A percentile compares a stretch with the other conserved stretches of the same genome.
phyloP scores from a whole-genome alignment of 1,140 invertebrate species.

The Drosophila trapezifrons region DNA sequence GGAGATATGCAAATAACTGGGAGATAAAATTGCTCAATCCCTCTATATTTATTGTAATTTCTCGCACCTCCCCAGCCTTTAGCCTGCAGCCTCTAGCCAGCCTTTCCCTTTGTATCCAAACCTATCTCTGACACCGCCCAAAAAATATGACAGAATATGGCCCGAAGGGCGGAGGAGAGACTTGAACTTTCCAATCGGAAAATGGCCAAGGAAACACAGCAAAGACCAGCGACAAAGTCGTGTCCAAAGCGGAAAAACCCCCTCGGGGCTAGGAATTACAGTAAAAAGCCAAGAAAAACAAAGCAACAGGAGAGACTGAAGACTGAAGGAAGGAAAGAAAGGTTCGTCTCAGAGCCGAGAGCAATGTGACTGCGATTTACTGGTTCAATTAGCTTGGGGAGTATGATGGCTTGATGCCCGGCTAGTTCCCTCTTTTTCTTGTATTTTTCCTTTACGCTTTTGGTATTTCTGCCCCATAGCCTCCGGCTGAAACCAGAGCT shows the following conservation, averaged over 20 bases:
- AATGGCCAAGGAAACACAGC: conserved; percentile 13
- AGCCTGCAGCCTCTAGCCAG: too few species aligned
- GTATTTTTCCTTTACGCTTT: neutral
- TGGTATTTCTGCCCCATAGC: conserved; percentile 60
- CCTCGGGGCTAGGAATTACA: conserved; percentile 26
- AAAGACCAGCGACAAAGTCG: conserved; percentile 41
- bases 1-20: conserved; percentile 12
- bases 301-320: conserved; percentile 14
- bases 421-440: conserved; percentile 4
- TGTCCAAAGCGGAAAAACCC: conserved; percentile 29
- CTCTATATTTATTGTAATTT: conserved; percentile 27
- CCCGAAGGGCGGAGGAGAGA: conserved; percentile 20
- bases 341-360: conserved; percentile 29
- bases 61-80: conserved; percentile 14
- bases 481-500: conserved; percentile 23
- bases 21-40: conserved; percentile 12
- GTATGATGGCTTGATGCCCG: conserved; percentile 34
- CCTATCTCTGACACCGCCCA: conserved; percentile 32
- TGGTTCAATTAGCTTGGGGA: conserved; percentile 69
- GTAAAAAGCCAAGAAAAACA: conserved; percentile 32
- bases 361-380: conserved; percentile 65
- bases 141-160: conserved; percentile 39
- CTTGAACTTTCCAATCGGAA: conserved; percentile 50
- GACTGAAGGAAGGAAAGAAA: conserved; percentile 9
- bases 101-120: conserved; percentile 4